These are phyloP conservation scores for Stichodactyla mertensii DNA, from an alignment of 64 coral and sea anemone species.

Conservation along the genomic window DNA sequence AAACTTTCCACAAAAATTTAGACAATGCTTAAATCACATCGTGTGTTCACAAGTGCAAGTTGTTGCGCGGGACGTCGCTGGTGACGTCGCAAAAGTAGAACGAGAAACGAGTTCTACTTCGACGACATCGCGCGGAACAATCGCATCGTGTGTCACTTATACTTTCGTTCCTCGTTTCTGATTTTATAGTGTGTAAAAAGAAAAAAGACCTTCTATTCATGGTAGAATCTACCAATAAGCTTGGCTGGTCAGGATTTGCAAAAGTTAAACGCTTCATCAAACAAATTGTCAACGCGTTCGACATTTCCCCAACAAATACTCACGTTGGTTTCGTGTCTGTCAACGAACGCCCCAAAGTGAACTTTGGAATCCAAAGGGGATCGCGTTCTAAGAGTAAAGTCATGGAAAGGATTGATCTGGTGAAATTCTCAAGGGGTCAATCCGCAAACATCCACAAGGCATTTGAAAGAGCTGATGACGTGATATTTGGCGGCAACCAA, in stretches of 20 bases:
- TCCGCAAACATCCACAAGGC: not conserved
- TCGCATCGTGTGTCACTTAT: not conserved
- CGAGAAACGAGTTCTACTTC: too few relatives aligned
- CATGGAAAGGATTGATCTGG: not conserved
- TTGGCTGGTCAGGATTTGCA: not conserved
- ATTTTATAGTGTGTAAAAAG: not conserved
- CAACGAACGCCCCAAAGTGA: not conserved
- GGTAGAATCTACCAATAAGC: not conserved
- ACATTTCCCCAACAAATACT: not conserved
- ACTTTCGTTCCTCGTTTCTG: not conserved
- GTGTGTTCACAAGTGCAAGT: too few relatives aligned
- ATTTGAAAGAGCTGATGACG: not conserved
- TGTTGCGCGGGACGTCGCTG: too few relatives aligned
- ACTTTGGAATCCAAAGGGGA: slow-evolving; percentile 2
- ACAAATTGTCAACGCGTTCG: slow-evolving; percentile 1
- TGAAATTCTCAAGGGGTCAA: not conserved
- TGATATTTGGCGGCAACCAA: not conserved
- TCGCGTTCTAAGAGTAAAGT: not conserved
- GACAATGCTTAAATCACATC: not conserved
- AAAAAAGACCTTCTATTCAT: slow-evolving; percentile 13
- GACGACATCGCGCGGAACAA: not conserved
- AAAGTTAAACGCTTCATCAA: slow-evolving; percentile 3
- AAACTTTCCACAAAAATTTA: not conserved
- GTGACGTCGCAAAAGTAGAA: too few relatives aligned
- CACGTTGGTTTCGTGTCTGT: not conserved